A percentile compares a stretch with the other conserved stretches of the same genome.
These are phyloP conservation scores for Arrhopalites spinosus DNA, from an alignment of 2,888 invertebrate species.

Conservation along the genomic window DNA sequence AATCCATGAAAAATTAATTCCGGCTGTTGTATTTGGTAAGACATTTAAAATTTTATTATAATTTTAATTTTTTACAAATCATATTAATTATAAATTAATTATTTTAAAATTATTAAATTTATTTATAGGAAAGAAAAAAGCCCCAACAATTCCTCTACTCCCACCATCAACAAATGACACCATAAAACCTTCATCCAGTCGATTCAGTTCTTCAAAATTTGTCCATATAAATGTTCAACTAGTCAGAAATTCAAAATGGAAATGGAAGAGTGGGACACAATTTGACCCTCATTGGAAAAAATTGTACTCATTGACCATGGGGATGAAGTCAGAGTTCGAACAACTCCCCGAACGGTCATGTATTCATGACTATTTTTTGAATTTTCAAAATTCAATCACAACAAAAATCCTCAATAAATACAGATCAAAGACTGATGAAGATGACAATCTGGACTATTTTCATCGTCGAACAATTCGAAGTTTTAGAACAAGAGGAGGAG, in stretches of 20 bases:
- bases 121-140: background rate
- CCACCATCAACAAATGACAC: background rate
- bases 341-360: background rate
- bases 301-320: constrained; percentile 5
- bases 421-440: background rate
- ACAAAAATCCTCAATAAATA: background rate
- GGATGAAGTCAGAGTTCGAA: background rate
- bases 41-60: background rate
- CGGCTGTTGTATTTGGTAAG: constrained; percentile 34
- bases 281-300: constrained; percentile 26
- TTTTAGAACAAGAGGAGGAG: background rate
- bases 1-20: constrained; percentile 22
- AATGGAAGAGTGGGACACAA: background rate
- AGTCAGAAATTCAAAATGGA: background rate
- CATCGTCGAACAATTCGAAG: background rate
- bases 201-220: constrained; percentile 18
- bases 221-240: constrained; percentile 22
- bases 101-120: background rate
- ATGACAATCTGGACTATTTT: background rate
- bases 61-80: background rate
- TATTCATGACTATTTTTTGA: constrained; percentile 13
- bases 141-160: background rate
- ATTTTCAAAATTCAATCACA: background rate
- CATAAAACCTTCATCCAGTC: background rate
- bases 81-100: background rate